Evolutionary conservation across 2,888 invertebrate genomes (phyloP).

Genomic region (Eristalis pertinax): DNA sequence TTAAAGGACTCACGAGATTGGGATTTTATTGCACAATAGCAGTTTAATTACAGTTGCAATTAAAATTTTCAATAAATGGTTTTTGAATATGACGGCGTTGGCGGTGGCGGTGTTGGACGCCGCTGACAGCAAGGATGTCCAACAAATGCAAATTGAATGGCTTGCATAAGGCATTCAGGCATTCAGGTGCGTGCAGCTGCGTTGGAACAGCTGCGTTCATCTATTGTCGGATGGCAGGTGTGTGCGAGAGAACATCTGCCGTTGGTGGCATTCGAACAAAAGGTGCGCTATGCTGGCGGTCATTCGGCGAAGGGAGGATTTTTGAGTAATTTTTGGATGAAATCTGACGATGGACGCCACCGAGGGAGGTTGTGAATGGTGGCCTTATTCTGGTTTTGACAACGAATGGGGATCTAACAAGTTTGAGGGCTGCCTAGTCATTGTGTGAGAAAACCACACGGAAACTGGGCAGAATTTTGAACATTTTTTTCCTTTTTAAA

Average conservation of each 20-base stretch:
- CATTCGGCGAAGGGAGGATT: no score
- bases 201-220: neutral
- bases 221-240: neutral
- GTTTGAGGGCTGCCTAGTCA: no score
- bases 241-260: constrained; percentile 27
- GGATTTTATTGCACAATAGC: constrained; percentile 68
- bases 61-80: constrained; percentile 15
- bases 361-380: no score
- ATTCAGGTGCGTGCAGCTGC: neutral
- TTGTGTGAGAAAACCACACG: no score
- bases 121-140: neutral
- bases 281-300: no score
- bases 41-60: constrained; percentile 69
- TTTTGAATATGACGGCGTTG: constrained; percentile 26
- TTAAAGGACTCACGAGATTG: constrained; percentile 62
- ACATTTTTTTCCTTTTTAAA: no score
- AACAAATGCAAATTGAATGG: neutral
- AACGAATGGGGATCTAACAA: no score
- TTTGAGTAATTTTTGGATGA: no score
- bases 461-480: no score
- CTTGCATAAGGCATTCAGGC: neutral
- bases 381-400: no score
- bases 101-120: neutral
- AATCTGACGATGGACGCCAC: no score
- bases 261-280: no score